Conservation (phyloP, 2,113 vertebrate genomes). For the Trichechus manatus region DNA sequence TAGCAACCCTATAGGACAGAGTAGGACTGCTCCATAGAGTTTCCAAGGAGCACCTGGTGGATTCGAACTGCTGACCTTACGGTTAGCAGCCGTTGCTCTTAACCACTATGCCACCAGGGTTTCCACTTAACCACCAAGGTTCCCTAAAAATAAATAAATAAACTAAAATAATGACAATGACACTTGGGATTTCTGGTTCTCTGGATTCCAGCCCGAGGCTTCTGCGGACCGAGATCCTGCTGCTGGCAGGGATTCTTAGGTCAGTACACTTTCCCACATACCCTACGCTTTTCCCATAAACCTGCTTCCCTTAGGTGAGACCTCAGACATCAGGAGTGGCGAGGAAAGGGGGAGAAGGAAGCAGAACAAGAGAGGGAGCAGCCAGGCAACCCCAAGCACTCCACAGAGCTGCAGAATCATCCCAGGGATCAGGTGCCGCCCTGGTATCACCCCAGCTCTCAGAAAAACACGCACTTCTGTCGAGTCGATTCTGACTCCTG, state of each 20-base stretch:
- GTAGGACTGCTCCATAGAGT: too few species aligned
- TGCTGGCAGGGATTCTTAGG: background rate
- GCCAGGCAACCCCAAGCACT: too few species aligned
- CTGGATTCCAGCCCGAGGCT: background rate
- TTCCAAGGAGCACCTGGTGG: too few species aligned
- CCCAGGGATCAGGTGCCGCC: background rate
- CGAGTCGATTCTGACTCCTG: background rate
- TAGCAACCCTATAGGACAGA: too few species aligned
- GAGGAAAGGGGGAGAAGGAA: background rate
- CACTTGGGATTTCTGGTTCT: background rate
- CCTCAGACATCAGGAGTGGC: rapidly evolving
- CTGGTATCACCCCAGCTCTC: background rate
- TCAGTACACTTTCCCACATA: background rate
- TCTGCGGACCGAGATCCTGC: rapidly evolving
- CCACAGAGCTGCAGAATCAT: background rate
- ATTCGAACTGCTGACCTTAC: too few species aligned
- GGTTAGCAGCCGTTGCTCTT: too few species aligned
- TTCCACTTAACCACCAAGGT: background rate
- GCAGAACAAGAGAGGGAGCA: background rate
- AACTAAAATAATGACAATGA: background rate
- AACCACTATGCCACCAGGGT: too few species aligned
- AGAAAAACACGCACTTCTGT: background rate
- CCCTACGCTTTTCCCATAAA: rapidly evolving
- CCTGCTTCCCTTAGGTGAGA: background rate
- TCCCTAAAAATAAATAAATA: background rate